Evolutionary conservation across 1,140 invertebrate species (phyloP).

Genomic region (Ostrea denselamellosa): DNA sequence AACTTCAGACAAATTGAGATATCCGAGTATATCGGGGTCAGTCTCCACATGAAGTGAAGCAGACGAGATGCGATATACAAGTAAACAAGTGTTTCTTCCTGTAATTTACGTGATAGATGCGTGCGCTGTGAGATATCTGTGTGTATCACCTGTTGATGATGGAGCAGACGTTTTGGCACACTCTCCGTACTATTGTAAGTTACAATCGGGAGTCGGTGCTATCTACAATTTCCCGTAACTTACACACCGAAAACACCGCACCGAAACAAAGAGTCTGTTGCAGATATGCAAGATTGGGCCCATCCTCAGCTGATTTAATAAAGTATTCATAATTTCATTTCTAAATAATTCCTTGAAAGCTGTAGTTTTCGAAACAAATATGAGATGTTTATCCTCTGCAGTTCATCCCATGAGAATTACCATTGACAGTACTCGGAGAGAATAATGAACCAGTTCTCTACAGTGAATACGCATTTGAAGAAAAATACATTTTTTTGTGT

Average conservation of each 20-base stretch:
- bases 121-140: background rate
- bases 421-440: too few species aligned
- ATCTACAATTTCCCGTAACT: background rate
- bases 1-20: background rate
- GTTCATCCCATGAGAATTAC: too few species aligned
- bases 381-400: too few species aligned
- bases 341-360: too few species aligned
- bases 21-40: background rate
- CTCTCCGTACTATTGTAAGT: background rate
- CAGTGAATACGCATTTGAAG: too few species aligned
- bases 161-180: background rate
- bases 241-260: background rate
- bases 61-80: slow-evolving; percentile 24
- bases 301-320: too few species aligned
- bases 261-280: background rate
- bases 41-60: slow-evolving; percentile 4
- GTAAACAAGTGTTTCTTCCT: slow-evolving; percentile 13
- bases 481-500: too few species aligned
- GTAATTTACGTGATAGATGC: slow-evolving; percentile 12
- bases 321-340: too few species aligned
- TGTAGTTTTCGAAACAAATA: too few species aligned
- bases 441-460: too few species aligned
- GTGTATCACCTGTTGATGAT: slow-evolving; percentile 28
- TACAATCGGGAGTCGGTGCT: background rate
- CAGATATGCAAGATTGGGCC: too few species aligned